Base-by-base conservation (phyloP, 2,797 vertebrate species). In the Hydrophis major region DNA sequence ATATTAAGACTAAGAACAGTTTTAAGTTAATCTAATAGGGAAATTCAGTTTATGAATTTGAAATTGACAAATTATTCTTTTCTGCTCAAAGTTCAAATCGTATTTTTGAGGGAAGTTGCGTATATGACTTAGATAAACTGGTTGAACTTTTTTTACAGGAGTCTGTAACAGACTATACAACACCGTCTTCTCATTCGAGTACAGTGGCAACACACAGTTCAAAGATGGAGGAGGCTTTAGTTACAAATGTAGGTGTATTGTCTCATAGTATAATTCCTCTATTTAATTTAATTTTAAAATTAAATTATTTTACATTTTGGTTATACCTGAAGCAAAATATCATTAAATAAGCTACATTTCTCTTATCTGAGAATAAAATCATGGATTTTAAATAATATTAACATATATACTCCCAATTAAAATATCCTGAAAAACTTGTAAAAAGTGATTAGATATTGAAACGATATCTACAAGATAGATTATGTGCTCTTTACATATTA, bases 141-240 rank as follows among this genome's bases (percentile, higher is more conserved):
- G 92, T 96, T 93, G 93, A 96, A 93, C 96, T 97, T 94, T 95
- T 93, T 97, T 96, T 96, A 92, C 97, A 99, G 99, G 99, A 99
- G 97, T 99, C 98, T 53, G 99, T 99, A 96, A 99, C 99, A 87
- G 99, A 99, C 97, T 99, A 99, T 97, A 99, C 99, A 91, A 98
- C 99, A 86, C 99, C 99, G 59, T 99, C 99, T 63, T 99, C 99
- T 63, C 97, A 99, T 97, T 98, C 99, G 92, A 99, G 98, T 97
- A 98, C 98, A 94, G 98, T 99, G 96, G 98, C 99, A 90, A 98
- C 98, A 90, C 98, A 98, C 96, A 99, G 97, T 93, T 97, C 98
- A 97, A 99, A 99, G 98, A 98, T 99, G 96, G 99, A 99, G 96
- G 99, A 99, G 97, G 98, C 98, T 96, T 98, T 99, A 97, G 99